Base-by-base conservation (phyloP, 2,888 invertebrate genomes). In the Lordiphosa andalusiaca region DNA sequence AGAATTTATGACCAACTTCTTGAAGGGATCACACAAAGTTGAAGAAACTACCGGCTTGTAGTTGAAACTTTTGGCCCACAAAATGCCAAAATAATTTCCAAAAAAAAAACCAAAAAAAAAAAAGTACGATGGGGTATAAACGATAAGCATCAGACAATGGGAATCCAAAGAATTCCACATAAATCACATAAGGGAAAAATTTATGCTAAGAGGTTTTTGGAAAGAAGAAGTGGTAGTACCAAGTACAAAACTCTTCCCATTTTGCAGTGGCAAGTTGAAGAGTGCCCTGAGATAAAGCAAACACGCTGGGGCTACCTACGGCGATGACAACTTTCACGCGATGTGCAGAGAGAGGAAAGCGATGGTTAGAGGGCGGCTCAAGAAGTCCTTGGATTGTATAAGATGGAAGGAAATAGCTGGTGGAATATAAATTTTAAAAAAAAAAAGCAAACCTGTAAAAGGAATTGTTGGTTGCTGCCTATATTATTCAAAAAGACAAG, bases 1-100 rank as follows among this genome's bases (percentile, higher is more conserved):
- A 73, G 77, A 80, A 84, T 84, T 80, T 80, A 84, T 80, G 77
- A 69, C 69, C 67, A 68, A 69, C 81, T 83, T 67, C 71, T 65
- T 48, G 72, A 47, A 66, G 75, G 76, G 76, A 76, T 76, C 76
- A 58, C 58, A 56, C 74, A 81, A 63, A 59, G 62, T 82, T 71
- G 55, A 50, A 44, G 56, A 53, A 53, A 51, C 60, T 30, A 42
- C 44, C 50, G 50, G 23, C 33, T 21, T 33, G 39, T 47, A 40
- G 46, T 65, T 57, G 44, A 48, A 65, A 52, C 46, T 62, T 53
- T 62, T 62, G 48, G 16, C 19, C 23, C 21, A 23, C 25, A 30
- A 52, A 23, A 52, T 61, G 61, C 4, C 48, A 38, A 12, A 23
- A 38, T 40, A 30, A 30, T 30, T 30, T 30, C 30, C 0, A 42